Percentiles rank a stretch among this genome's conserved stretches.
phyloP scores from a whole-genome alignment of 2,113 vertebrate species.

The Brachyhypopomus occidentalis region DNA sequence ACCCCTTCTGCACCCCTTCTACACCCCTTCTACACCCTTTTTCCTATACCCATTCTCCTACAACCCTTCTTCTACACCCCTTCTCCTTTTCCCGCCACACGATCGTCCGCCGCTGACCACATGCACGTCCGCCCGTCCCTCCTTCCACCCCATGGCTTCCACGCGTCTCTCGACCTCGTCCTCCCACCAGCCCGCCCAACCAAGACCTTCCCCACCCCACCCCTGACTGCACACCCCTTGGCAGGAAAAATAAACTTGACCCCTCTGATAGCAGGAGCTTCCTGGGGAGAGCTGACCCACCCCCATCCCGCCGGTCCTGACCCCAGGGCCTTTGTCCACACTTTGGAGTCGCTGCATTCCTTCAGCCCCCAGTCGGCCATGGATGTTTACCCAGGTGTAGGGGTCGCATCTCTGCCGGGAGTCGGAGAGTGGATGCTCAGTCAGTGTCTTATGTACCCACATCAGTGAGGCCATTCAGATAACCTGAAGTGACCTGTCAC shows the following conservation, averaged over 20 bases:
- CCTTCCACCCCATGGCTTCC: conserved; percentile 9
- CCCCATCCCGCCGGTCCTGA: conserved; percentile 14
- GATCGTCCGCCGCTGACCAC: conserved; percentile 5
- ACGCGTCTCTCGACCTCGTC: conserved; percentile 24
- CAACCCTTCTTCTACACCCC: too few relatives aligned
- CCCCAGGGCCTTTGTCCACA: conserved; percentile 31
- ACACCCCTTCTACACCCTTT: too few relatives aligned
- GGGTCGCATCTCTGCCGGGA: conserved; percentile 35
- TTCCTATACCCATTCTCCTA: too few relatives aligned
- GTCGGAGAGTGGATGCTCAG: conserved; percentile 25
- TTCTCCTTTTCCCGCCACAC: not conserved
- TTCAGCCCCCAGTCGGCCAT: conserved; percentile 19
- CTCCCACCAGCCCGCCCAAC: conserved; percentile 1
- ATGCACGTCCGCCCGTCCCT: conserved; percentile 12
- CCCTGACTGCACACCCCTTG: conserved; percentile 43
- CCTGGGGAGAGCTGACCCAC: conserved; percentile 62
- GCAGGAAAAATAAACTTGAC: conserved; percentile 79
- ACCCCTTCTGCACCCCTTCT: too few relatives aligned
- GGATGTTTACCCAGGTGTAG: conserved; percentile 62
- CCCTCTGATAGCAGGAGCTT: conserved; percentile 55
- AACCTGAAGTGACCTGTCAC: conserved; percentile 42
- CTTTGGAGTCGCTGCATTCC: conserved; percentile 45
- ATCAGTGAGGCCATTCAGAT: conserved; percentile 32
- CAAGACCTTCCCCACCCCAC: not conserved
- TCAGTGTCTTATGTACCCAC: conserved; percentile 28